phyloP scores from a whole-genome alignment of 2,113 vertebrate genomes.

The Cnemophilus loriae region DNA sequence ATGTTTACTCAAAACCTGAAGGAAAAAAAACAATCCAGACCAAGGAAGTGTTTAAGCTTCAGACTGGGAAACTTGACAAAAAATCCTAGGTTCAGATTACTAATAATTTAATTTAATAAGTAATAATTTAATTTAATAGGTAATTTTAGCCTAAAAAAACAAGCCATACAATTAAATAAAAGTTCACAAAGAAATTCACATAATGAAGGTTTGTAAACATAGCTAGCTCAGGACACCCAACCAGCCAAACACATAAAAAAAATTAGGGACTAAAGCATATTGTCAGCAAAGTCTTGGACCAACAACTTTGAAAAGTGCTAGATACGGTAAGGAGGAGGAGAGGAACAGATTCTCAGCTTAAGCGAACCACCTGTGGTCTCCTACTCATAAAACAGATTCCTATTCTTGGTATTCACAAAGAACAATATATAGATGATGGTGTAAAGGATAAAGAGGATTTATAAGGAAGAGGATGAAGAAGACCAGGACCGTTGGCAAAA shows the following conservation, averaged over 20 bases:
- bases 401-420: neutral
- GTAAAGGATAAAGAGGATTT: neutral
- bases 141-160: neutral
- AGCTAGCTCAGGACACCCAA: neutral
- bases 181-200: neutral
- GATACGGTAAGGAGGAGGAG: neutral
- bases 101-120: no score
- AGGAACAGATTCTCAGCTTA: neutral
- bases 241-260: neutral
- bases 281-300: neutral
- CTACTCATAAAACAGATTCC: neutral
- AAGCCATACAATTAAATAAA: neutral
- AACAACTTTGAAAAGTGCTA: neutral
- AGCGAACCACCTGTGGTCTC: neutral
- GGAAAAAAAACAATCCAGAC: neutral
- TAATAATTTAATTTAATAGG: no score
- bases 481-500: neutral
- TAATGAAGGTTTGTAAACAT: neutral
- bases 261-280: neutral
- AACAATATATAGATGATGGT: neutral
- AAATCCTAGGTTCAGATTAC: neutral
- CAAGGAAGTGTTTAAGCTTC: neutral
- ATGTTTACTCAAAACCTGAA: neutral
- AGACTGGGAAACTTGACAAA: fast-evolving
- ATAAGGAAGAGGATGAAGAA: neutral